Evolutionary conservation across 37 sponge, comb jelly and placozoan species (phyloP).

Genomic region (Beroe forskalii): DNA sequence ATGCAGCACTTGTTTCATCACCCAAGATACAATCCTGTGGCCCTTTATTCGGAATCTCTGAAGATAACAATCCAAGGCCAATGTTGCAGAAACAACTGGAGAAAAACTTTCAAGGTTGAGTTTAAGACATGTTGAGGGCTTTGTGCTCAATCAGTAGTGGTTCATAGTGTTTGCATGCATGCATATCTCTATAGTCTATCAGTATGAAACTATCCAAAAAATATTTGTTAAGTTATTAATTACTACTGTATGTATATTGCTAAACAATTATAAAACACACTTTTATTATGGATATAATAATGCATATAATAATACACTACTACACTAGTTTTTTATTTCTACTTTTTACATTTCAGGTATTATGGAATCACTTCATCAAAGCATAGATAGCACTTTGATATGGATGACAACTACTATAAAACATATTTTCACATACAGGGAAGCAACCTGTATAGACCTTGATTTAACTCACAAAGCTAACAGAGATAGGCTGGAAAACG

Average conservation of each 20-base stretch:
- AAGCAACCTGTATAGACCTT: neutral
- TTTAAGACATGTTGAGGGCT: too few species aligned
- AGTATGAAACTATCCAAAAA: too few species aligned
- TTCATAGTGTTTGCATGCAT: too few species aligned
- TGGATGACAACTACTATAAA: constrained; percentile 8
- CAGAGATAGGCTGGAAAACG: neutral
- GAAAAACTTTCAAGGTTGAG: neutral
- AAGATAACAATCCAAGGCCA: neutral
- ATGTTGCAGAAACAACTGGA: neutral
- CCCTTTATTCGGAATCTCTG: neutral
- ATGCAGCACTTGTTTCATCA: neutral
- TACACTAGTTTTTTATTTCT: too few species aligned
- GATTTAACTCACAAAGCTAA: neutral
- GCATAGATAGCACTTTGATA: neutral
- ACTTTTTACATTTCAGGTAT: neutral
- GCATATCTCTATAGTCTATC: too few species aligned
- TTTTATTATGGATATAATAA: too few species aligned
- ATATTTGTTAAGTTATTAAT: too few species aligned
- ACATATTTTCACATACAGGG: neutral
- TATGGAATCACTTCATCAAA: neutral
- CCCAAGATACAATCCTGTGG: neutral
- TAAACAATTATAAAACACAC: too few species aligned
- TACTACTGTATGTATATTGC: too few species aligned
- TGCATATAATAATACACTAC: too few species aligned
- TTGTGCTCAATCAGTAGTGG: too few species aligned